Percentiles rank a stretch among this genome's conserved stretches.
Evolutionary conservation across 2,888 invertebrate genomes (phyloP).

Genomic region (Mythimna ferrago): DNA sequence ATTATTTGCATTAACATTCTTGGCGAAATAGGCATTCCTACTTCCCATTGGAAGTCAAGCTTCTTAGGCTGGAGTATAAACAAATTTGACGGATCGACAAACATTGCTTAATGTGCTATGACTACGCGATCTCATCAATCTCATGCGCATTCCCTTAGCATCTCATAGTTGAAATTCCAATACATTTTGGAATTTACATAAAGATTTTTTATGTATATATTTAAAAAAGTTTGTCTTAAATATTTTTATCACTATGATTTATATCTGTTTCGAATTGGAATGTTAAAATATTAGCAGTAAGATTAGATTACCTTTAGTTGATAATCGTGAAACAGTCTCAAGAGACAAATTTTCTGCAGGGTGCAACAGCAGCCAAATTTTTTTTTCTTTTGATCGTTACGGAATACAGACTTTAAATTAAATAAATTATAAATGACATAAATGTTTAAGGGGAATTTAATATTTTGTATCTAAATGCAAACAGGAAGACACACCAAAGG

Average conservation of each 20-base stretch:
- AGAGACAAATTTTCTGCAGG: background rate
- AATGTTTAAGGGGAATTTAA: background rate
- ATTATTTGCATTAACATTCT: slow-evolving; percentile 21
- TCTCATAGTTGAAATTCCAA: background rate
- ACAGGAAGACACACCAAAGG: slow-evolving; percentile 33
- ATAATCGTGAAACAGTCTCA: background rate
- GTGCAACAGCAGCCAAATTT: no score
- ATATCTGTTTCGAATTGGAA: background rate
- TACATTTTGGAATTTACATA: background rate
- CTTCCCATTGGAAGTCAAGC: slow-evolving; percentile 1
- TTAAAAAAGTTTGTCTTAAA: background rate
- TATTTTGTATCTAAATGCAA: slow-evolving; percentile 2
- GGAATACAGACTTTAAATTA: background rate
- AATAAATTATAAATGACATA: background rate
- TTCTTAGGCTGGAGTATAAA: slow-evolving; percentile 29
- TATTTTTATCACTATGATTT: background rate
- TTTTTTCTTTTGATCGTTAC: background rate
- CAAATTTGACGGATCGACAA: slow-evolving; percentile 36
- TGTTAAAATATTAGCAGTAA: background rate
- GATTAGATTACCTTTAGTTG: background rate
- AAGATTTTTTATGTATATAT: background rate
- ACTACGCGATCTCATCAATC: background rate
- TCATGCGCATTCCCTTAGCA: background rate
- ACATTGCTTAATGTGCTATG: slow-evolving; percentile 30
- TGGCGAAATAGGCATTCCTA: background rate